Base-by-base conservation (phyloP, 2,113 vertebrate species). In the Aleadryas rufinucha region DNA sequence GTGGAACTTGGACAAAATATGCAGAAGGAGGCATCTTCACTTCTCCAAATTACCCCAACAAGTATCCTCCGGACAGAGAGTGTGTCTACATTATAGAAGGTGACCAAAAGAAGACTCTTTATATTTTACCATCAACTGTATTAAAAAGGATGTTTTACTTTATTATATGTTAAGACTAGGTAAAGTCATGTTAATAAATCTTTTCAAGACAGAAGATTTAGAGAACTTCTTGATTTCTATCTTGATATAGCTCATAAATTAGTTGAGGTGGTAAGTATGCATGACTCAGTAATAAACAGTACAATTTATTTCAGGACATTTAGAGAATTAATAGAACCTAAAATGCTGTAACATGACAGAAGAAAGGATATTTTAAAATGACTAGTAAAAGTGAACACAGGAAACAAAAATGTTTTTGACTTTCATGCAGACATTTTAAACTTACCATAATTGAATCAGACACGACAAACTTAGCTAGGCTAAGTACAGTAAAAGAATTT, bases 11-110 rank as follows among this genome's bases (percentile, higher is more conserved):
- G 99, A 99, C 99, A 94, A 99, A 99, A 95, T 98, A 99, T 98
- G 91, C 99, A 93, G 98, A 99, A 92, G 99, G 99, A 97, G 99
- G 99, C 39, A 96, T 99, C 93, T 99, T 99, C 94, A 99, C 99
- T 59, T 99, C 99, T 97, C 99, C 99, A 96, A 99, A 99, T 96
- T 99, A 99, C 85, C 99, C 99, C 89, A 99, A 98, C 99, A 99
- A 99, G 98, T 99, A 99, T 95, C 99, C 99, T 94, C 99, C 99
- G 81, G 99, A 99, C 97, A 98, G 98, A 95, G 99, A 99, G 97
- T 99, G 99, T 74, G 98, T 99, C 98, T 99, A 99, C 98, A 99
- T 99, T 96, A 99, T 99, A 98, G 99, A 99, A 99, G 99, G 99
- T 99, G 98, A 95, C 19, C 12, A 42, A 39, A 18, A 2, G 18